phyloP scores from a whole-genome alignment of 2,113 vertebrate genomes.

The Candoia aspera region DNA sequence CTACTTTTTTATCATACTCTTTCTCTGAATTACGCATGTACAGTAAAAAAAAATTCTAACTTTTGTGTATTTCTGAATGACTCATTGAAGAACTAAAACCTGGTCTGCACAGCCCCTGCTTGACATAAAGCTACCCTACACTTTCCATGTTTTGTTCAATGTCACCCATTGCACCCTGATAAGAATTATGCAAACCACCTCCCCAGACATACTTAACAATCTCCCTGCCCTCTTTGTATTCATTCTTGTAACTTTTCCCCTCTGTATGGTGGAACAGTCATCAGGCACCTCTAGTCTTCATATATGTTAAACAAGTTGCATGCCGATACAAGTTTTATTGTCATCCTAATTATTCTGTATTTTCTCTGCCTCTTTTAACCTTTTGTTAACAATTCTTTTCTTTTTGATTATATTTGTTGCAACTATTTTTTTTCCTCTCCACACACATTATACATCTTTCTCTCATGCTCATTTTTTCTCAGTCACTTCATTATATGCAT shows the following conservation, averaged over 20 bases:
- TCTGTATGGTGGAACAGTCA: neutral
- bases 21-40: neutral
- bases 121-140: neutral
- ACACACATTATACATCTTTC: neutral
- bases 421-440: neutral
- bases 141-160: neutral
- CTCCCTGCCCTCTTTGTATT: neutral
- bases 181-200: neutral
- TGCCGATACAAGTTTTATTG: neutral
- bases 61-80: neutral
- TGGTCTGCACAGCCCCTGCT: neutral
- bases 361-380: too few species aligned
- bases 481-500: neutral
- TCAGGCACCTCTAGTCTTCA: neutral
- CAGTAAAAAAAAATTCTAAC: neutral
- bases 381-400: neutral
- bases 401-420: neutral
- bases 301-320: neutral
- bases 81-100: neutral
- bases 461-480: neutral
- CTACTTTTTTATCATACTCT: neutral
- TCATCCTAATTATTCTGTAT: too few species aligned
- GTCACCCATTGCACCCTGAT: neutral
- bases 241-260: neutral
- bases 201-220: neutral